Conservation (phyloP, 1,140 invertebrate species). For the Drosophila tani region DNA sequence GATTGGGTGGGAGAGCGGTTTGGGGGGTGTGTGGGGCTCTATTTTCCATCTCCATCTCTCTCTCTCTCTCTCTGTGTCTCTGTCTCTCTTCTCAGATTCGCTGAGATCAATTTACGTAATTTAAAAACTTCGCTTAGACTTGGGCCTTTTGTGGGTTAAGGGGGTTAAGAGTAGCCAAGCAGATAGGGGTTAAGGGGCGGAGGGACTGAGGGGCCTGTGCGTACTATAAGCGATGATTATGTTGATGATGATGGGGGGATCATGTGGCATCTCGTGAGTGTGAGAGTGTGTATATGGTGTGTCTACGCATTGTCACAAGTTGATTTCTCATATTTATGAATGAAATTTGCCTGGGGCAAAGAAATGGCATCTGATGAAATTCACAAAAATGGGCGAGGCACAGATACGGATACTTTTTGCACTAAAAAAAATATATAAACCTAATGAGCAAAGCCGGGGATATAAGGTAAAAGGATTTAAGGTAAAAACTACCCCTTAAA, state of each 20-base stretch:
- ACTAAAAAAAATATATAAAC: background rate
- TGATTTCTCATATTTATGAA: constrained; percentile 38
- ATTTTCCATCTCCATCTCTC: background rate
- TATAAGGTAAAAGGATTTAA: too few relatives aligned
- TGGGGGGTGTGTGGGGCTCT: constrained; percentile 28
- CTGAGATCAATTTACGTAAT: constrained; percentile 74
- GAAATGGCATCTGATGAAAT: constrained; percentile 36
- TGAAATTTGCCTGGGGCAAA: constrained; percentile 22
- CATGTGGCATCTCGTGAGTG: constrained; percentile 15
- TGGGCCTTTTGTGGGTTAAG: constrained; percentile 21
- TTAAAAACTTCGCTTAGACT: constrained; percentile 64
- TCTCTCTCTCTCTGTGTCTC: background rate
- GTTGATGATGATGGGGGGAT: constrained; percentile 35
- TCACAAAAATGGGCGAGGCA: constrained; percentile 32
- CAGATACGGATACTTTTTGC: background rate
- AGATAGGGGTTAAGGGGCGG: background rate
- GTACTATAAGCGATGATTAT: constrained; percentile 42
- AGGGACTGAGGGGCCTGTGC: constrained; percentile 1
- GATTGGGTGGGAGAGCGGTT: constrained; percentile 8
- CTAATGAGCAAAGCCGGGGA: too few relatives aligned
- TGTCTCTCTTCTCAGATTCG: constrained; percentile 40
- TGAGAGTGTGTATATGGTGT: constrained; percentile 14
- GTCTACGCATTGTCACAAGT: constrained; percentile 45
- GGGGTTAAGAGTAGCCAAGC: background rate
- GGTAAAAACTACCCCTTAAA: too few relatives aligned